Base-by-base conservation (phyloP, 2,797 vertebrate species). In the Petrocephalus schoutedeni region DNA sequence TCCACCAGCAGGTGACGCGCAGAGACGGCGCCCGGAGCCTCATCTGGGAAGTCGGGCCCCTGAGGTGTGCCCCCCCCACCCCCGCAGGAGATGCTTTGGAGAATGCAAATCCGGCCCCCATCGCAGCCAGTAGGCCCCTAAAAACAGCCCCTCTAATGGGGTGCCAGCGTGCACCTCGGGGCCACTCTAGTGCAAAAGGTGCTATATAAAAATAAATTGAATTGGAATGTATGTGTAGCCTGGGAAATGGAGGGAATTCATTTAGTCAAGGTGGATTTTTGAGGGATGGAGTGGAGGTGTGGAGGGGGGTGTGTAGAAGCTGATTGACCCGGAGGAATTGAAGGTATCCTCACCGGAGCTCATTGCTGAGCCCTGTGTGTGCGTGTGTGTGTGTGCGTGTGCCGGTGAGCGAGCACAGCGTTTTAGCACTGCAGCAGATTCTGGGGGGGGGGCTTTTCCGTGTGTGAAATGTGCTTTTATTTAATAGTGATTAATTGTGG, bases 91-190 rank as follows among this genome's bases (percentile, higher is more conserved):
- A 83, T 23, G 45, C 51, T 16, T 21, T 49, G 80, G 45, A 12
- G 21, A 3, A 23, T 84, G 41, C 4, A 21, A 53, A 54, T 54
- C 49, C 23, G 1, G 82, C n/a, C 51, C 41, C 9, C 2, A 9
- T 12, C 49, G n/a, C 87, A 84, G 77, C 82, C 86, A 87, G 86
- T 87, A 45, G 87, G 10, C 45, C 82, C 57, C 85, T 57, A 88
- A 16, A 61, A 67, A 41, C 87, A 74, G 71, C 74, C 85, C 86
- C 83, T 61, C 51, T 88, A 85, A 87, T 83, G 74, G 88, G 74
- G 59, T 86, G 51, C 57, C 51, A 9, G 59, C 16, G 23, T 64
- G 23, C 0, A n/a, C 23, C 61, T 64, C 0, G 23, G 59, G 61
- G 61, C 61, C 23, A 28, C 61, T 64, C 61, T 67, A 3, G 10